Evolutionary conservation across 2,888 invertebrate species (phyloP).

Genomic region (Meiosimyza platycephala): DNA sequence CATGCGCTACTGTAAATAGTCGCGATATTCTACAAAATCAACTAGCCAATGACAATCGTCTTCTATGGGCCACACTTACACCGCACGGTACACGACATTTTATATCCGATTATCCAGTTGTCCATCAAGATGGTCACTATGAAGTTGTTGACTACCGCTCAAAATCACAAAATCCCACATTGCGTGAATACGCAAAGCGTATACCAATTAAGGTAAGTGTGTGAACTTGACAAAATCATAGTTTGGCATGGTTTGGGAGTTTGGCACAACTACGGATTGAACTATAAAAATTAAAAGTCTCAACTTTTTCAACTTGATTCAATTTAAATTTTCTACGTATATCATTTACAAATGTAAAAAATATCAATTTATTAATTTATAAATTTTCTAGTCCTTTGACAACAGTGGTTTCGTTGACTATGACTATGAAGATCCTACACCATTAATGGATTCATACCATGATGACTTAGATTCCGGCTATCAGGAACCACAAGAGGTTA

Average conservation of each 20-base stretch:
- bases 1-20: constrained; percentile 69
- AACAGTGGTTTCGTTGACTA: constrained; percentile 84
- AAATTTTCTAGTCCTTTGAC: constrained; percentile 70
- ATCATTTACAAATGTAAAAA: background rate
- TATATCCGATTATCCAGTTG: constrained; percentile 71
- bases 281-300: background rate
- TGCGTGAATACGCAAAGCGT: constrained; percentile 61
- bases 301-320: background rate
- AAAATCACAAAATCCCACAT: constrained; percentile 57
- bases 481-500: constrained; percentile 67
- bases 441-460: constrained; percentile 79
- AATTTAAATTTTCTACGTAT: background rate
- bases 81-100: constrained; percentile 85
- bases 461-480: constrained; percentile 71
- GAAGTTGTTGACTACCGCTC: constrained; percentile 74
- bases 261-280: too few relatives aligned
- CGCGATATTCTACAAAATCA: constrained; percentile 66
- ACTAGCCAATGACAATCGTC: constrained; percentile 74
- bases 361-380: background rate
- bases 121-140: constrained; percentile 75
- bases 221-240: too few relatives aligned
- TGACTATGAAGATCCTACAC: constrained; percentile 84
- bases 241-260: too few relatives aligned
- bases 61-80: constrained; percentile 86
- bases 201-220: constrained; percentile 61